These are phyloP conservation scores for Hydra vulgaris DNA, from an alignment of 30 jellyfish, hydroid and myxozoan species.

Conservation along the genomic window DNA sequence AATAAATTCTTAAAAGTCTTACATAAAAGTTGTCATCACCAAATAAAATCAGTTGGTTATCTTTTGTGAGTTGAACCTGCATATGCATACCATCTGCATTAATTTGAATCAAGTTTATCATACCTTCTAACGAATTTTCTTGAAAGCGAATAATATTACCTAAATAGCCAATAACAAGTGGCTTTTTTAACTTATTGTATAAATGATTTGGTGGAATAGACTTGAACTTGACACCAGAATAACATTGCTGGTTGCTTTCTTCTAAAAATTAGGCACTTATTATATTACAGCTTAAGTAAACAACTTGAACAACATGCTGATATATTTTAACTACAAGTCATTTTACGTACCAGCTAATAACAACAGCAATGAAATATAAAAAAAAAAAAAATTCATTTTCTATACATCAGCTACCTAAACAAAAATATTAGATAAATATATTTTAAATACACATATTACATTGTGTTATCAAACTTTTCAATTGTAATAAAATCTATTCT, in stretches of 20 bases:
- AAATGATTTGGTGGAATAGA: slow-evolving; percentile 52
- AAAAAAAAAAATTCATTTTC: neutral
- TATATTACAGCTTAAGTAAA: neutral
- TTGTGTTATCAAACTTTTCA: neutral
- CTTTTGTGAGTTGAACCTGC: slow-evolving; percentile 79
- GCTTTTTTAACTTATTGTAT: slow-evolving; percentile 41
- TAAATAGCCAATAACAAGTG: slow-evolving; percentile 73
- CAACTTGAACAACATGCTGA: neutral
- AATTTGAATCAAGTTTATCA: slow-evolving; percentile 33
- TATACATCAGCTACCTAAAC: neutral
- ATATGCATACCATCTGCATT: slow-evolving; percentile 73
- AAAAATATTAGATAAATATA: too few relatives aligned
- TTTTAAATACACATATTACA: neutral
- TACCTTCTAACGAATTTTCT: slow-evolving; percentile 82
- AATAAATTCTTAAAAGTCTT: neutral
- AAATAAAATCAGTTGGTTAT: slow-evolving; percentile 54
- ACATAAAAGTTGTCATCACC: slow-evolving; percentile 70
- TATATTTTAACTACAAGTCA: neutral
- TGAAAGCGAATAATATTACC: slow-evolving; percentile 64
- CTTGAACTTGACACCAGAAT: slow-evolving; percentile 21
- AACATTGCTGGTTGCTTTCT: slow-evolving; percentile 16
- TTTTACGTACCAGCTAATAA: neutral
- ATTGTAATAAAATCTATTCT: neutral
- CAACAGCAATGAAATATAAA: neutral
- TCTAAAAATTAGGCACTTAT: neutral